Base-by-base conservation (phyloP, 2,797 vertebrate species). In the Hafferia zeledoni region DNA sequence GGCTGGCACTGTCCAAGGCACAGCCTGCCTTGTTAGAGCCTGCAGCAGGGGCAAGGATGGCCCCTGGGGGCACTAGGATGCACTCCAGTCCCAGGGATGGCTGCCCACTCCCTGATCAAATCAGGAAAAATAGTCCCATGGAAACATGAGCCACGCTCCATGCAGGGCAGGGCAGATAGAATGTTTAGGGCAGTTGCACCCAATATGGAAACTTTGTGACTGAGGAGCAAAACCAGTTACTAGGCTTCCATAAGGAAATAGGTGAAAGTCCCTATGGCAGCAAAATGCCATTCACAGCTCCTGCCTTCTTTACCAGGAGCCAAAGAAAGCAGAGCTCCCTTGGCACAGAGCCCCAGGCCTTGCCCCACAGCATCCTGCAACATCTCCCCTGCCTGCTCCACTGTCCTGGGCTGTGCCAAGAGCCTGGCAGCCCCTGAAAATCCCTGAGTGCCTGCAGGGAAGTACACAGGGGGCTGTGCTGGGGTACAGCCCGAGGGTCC, bases 381-480 rank as follows among this genome's bases (percentile, higher is more conserved):
- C 19, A 65, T 47, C 4, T 12, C 33, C 37, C 17, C 6, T 1
- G 5, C 53, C 27, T 27, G 41, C 11, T 16, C 37, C 46, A 20
- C 25, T 23, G 33, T 22, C 14, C 20, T 1, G 0, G 31, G 35
- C 31, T 59, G 37, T 39, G 41, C 24, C 61, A 27, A 44, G n/a
- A 76, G 31, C 8, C 3, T 22, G 17, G 47, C n/a, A 39, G 33
- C 13, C 39, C 59, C 25, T 4, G 1, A 10, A 41, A 59, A 59
- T 6, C 10, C 20, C n/a, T 0, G 2, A 27, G 17, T 18, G 15
- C 41, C 37, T 30, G 13, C 37, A 44, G 76, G 35, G 49, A 46
- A 47, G 67, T 41, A 41, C 8, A 7, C 0, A 1, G 0, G 15
- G 28, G 25, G n/a, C 39, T 49, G 43, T 0, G 2, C 9, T 9